A percentile compares a stretch with the other conserved stretches of the same genome.
Evolutionary conservation across 2,888 invertebrate genomes (phyloP).

Genomic region (Apodemia hepburni): DNA sequence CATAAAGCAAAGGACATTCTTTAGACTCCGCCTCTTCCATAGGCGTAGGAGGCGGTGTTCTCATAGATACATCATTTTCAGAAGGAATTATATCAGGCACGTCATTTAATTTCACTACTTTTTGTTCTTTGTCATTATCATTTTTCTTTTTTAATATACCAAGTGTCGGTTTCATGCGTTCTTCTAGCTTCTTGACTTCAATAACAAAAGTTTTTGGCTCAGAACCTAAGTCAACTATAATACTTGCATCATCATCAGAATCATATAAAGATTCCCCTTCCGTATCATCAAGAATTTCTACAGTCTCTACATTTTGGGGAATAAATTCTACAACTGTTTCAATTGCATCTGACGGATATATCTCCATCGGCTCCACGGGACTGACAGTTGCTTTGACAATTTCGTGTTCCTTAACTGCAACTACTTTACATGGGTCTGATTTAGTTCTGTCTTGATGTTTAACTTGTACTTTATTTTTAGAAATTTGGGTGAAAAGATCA

Average conservation of each 20-base stretch:
- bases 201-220: slow-evolving; percentile 65
- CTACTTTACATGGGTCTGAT: slow-evolving; percentile 74
- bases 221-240: slow-evolving; percentile 44
- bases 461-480: slow-evolving; percentile 57
- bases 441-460: slow-evolving; percentile 29
- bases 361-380: slow-evolving; percentile 56
- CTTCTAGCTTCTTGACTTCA: slow-evolving; percentile 57
- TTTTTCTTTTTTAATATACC: slow-evolving; percentile 53
- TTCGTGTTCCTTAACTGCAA: slow-evolving; percentile 85
- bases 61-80: slow-evolving; percentile 33
- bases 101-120: slow-evolving; percentile 39
- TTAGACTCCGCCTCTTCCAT: slow-evolving; percentile 37
- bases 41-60: slow-evolving; percentile 38
- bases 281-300: slow-evolving; percentile 77
- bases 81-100: slow-evolving; percentile 49
- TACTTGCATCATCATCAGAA: slow-evolving; percentile 34
- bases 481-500: slow-evolving; percentile 84
- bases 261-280: slow-evolving; percentile 62
- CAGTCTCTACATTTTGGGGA: slow-evolving; percentile 76
- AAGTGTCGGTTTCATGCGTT: slow-evolving; percentile 58
- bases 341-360: slow-evolving; percentile 62
- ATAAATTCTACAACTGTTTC: slow-evolving; percentile 76
- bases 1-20: slow-evolving; percentile 41
- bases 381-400: slow-evolving; percentile 82
- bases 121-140: slow-evolving; percentile 39